Percentiles rank a stretch among this genome's conserved stretches.
Evolutionary conservation across 2,888 invertebrate species (phyloP).

Genomic region (Lasioglossum calceatum): DNA sequence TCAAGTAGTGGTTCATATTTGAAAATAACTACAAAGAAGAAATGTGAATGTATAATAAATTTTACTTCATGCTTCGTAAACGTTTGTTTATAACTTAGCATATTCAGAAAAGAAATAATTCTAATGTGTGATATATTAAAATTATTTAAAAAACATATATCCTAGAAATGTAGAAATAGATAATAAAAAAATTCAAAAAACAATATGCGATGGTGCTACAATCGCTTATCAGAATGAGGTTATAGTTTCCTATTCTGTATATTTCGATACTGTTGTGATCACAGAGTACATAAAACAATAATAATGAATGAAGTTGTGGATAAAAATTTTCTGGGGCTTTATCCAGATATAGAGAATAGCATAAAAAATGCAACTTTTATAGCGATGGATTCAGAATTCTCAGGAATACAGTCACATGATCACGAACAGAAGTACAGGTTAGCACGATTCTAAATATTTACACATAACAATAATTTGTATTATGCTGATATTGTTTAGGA

Average conservation of each 20-base stretch:
- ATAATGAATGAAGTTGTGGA: conserved; percentile 88
- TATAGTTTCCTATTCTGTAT: not conserved
- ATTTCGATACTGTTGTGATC: not conserved
- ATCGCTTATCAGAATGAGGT: not conserved
- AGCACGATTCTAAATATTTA: conserved; percentile 38
- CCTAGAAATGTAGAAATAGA: not conserved
- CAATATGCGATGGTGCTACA: not conserved
- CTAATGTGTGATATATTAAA: not conserved
- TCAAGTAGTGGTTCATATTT: too few relatives aligned
- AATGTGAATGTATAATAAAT: not conserved
- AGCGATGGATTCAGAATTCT: conserved; percentile 91
- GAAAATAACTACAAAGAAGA: too few relatives aligned
- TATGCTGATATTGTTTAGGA: not conserved
- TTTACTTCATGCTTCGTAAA: not conserved
- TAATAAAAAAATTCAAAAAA: not conserved
- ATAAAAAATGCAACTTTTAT: conserved; percentile 87
- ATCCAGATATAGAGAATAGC: conserved; percentile 86
- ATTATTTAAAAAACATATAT: not conserved
- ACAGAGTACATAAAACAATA: not conserved
- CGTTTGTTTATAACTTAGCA: not conserved
- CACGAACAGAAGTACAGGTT: conserved; percentile 86
- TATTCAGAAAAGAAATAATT: not conserved
- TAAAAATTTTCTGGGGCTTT: conserved; percentile 87
- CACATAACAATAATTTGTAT: not conserved
- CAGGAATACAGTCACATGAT: conserved; percentile 86